A percentile compares a stretch with the other conserved stretches of the same genome.
Conservation (phyloP, 2,888 invertebrate species). For the Ischnus inquisitorius region DNA sequence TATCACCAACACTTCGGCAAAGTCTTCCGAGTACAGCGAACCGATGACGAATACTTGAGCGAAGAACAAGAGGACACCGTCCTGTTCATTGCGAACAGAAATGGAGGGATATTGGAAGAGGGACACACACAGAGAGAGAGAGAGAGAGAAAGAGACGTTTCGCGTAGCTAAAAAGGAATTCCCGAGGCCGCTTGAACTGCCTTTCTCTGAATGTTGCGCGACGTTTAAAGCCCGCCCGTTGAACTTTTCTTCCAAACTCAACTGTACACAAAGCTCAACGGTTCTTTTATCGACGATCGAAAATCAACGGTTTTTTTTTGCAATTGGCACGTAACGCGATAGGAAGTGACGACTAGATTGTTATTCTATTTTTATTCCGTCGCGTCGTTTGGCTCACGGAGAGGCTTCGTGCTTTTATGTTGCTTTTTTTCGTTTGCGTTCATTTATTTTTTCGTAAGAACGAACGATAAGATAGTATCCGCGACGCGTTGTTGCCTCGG, state of each 20-base stretch:
- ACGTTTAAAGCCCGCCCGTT: conserved; percentile 12
- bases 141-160: not conserved
- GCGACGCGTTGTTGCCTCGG: conserved; percentile 63
- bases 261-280: not conserved
- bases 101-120: not conserved
- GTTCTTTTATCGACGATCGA: not conserved
- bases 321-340: not conserved
- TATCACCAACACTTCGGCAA: not conserved
- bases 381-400: not conserved
- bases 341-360: no score
- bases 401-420: not conserved
- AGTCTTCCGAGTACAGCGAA: not conserved
- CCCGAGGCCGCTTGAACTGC: conserved; percentile 37
- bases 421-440: conserved; percentile 20
- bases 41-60: not conserved
- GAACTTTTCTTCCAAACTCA: not conserved
- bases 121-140: no score
- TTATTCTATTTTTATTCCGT: conserved; percentile 4
- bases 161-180: conserved; percentile 28
- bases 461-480: conserved; percentile 57
- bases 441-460: conserved; percentile 22
- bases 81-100: not conserved
- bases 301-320: not conserved
- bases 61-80: conserved; percentile 3
- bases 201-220: conserved; percentile 14